Base-by-base conservation (phyloP, 2,888 invertebrate genomes). In the Drosophila sordidula region DNA sequence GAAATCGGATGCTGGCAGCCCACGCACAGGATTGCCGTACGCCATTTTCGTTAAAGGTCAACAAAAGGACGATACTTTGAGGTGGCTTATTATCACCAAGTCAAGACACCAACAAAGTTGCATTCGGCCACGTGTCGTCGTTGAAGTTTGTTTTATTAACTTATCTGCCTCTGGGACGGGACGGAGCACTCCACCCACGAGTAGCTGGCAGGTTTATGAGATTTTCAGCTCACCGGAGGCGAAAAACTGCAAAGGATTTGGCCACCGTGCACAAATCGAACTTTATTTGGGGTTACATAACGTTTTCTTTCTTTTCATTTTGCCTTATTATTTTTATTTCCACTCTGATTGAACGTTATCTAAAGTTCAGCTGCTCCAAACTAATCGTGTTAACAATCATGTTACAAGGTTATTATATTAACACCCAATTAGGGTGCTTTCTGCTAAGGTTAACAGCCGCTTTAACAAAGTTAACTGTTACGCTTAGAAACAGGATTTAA, bases 11-110 rank as follows among this genome's bases (percentile, higher is more conserved):
- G 68, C 75, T 56, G 61, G 5, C 44, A 41, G 32, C 64, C 76
- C 64, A 64, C 76, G 47, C 64, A 22, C 29, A 22, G 14, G 16
- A 25, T 32, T 22, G 25, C 8, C 41, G 16, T 25, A 46, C 55
- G 22, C 1, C 56, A 25, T 46, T 42, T 54, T 69, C 57, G 82
- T 62, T 87, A 90, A 89, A 89, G 89, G 89, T 89, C 89, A 89
- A 84, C 86, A 90, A 90, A 89, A 90, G 89, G 88, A 86, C 82
- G 78, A 66, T 68, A 51, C 75, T 49, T 55, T n/a, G 44, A 55
- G 56, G 52, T 68, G 44, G 71, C 80, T 78, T 86, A 72, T 81
- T 83, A 85, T 75, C 80, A 50, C 14, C 38, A 45, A 58, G 55
- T 49, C 55, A 63, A 32, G 41, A 56, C 25, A 42, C 25, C 51